Conservation (phyloP, 2,797 vertebrate genomes). For the Schizopygopsis malacanthus region DNA sequence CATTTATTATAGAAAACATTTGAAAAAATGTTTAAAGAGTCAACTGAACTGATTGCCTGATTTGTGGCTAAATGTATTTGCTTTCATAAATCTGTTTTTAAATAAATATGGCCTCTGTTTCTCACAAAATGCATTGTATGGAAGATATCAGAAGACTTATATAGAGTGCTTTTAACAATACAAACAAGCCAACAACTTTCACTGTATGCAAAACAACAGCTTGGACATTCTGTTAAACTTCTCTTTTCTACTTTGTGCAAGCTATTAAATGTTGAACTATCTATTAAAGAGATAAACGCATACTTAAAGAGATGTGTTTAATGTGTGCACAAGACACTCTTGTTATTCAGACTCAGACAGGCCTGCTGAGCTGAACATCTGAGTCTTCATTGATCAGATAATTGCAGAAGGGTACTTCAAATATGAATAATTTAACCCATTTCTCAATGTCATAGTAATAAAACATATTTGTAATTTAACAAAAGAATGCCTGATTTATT, state of each 20-base stretch:
- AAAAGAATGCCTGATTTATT: neutral
- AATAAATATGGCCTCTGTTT: neutral
- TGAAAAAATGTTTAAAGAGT: neutral
- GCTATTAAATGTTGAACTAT: neutral
- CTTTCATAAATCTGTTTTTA: neutral
- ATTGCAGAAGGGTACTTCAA: neutral
- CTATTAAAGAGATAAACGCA: neutral
- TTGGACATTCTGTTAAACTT: neutral
- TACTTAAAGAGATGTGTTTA: neutral
- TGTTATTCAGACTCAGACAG: slow-evolving; percentile 20
- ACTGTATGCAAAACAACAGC: neutral
- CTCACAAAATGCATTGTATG: neutral
- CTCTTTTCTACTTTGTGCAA: neutral
- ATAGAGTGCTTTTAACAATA: neutral
- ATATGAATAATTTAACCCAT: neutral
- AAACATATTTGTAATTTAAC: neutral
- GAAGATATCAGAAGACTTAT: neutral
- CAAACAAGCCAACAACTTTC: neutral
- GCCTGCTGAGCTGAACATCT: slow-evolving; percentile 3
- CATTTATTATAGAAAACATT: neutral
- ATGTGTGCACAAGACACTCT: neutral
- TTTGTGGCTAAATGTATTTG: neutral
- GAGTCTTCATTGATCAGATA: slow-evolving; percentile 25
- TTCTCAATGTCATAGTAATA: neutral
- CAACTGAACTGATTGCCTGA: neutral